These are phyloP conservation scores for Oceanites oceanicus DNA, from an alignment of 2,113 vertebrate species.

Conservation along the genomic window DNA sequence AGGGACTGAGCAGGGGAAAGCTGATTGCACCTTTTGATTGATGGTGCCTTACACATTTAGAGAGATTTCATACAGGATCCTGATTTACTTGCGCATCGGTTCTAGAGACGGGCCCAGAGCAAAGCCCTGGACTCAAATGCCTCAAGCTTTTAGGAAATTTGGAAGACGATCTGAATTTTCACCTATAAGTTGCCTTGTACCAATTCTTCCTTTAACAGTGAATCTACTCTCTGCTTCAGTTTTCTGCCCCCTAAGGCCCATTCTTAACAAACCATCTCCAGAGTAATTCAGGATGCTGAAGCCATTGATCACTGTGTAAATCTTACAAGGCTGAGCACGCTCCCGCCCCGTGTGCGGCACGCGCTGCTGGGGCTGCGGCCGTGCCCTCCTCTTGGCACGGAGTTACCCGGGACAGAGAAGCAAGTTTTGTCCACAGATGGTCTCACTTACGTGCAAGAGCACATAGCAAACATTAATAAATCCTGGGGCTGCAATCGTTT, in stretches of 20 bases:
- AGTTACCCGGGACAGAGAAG: conserved; percentile 45
- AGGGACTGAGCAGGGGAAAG: conserved; percentile 30
- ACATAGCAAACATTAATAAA: fast-evolving
- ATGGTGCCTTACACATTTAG: conserved; percentile 32
- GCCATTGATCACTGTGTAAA: conserved; percentile 59
- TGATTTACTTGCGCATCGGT: conserved; percentile 16
- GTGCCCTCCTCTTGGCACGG: conserved; percentile 19
- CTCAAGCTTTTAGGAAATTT: background rate
- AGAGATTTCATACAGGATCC: conserved; percentile 13
- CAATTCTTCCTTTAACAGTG: background rate
- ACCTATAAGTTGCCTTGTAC: background rate
- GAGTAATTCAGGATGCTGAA: conserved; percentile 71
- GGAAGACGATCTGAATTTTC: conserved; percentile 21
- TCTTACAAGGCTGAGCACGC: conserved; percentile 41
- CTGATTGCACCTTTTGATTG: conserved; percentile 57
- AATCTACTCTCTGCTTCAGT: conserved; percentile 56
- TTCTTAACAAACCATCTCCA: conserved; percentile 65
- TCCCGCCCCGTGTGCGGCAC: background rate
- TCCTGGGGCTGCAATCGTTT: background rate
- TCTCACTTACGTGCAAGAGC: background rate
- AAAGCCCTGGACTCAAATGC: background rate
- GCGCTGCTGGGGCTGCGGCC: background rate
- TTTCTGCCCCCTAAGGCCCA: conserved; percentile 64
- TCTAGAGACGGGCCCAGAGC: background rate
- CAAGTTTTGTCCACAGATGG: background rate